A percentile compares a stretch with the other conserved stretches of the same genome.
These are phyloP conservation scores for Apotomis betuletana DNA, from an alignment of 2,888 invertebrate genomes.

Conservation along the genomic window DNA sequence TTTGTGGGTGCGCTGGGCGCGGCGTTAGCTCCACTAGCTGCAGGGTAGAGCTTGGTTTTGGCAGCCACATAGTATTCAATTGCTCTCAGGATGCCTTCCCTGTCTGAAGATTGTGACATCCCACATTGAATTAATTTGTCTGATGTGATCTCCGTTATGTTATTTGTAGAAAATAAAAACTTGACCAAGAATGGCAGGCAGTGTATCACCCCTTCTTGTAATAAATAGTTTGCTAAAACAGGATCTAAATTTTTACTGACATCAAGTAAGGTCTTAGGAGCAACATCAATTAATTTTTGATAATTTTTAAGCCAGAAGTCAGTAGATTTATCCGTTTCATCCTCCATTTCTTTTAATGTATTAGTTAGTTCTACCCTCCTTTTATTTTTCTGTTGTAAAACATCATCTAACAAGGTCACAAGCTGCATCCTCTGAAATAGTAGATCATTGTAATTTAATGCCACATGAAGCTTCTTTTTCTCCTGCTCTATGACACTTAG, in stretches of 20 bases:
- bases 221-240: conserved; percentile 86
- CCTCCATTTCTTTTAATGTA: conserved; percentile 89
- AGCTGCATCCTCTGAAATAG: conserved; percentile 87
- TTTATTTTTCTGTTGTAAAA: conserved; percentile 87
- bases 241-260: conserved; percentile 86
- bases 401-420: conserved; percentile 86
- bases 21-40: conserved; percentile 44
- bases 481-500: conserved; percentile 89
- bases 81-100: conserved; percentile 85
- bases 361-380: conserved; percentile 86
- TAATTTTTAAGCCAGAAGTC: conserved; percentile 92
- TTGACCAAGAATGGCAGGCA: conserved; percentile 89
- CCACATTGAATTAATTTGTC: conserved; percentile 84
- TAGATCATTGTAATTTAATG: conserved; percentile 88
- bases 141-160: conserved; percentile 79
- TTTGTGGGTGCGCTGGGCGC: conserved; percentile 61
- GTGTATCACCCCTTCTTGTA: conserved; percentile 89
- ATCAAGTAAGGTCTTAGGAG: conserved; percentile 86
- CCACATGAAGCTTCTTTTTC: conserved; percentile 85
- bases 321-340: conserved; percentile 72
- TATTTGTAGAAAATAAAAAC: conserved; percentile 80
- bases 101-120: conserved; percentile 81
- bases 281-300: conserved; percentile 90
- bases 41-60: conserved; percentile 55
- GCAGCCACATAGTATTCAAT: conserved; percentile 83